These are phyloP conservation scores for Temnothorax ravouxi DNA, from an alignment of 2,888 invertebrate genomes.

Conservation along the genomic window DNA sequence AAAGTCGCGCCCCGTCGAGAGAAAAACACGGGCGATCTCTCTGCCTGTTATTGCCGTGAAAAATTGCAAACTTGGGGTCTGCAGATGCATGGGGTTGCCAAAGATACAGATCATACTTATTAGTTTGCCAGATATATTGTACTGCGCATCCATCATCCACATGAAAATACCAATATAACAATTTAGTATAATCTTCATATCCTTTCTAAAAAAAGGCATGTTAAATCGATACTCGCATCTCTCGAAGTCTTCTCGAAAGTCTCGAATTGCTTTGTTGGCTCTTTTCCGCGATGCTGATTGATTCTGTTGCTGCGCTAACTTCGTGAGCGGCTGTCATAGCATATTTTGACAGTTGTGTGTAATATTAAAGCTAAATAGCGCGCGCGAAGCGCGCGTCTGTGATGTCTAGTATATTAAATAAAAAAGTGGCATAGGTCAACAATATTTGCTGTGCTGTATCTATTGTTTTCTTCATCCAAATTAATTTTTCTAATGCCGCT, in stretches of 20 bases:
- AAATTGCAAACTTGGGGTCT: slow-evolving; percentile 41
- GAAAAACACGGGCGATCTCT: slow-evolving; percentile 33
- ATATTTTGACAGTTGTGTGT: no score
- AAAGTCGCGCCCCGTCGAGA: slow-evolving; percentile 41
- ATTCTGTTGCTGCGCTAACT: no score
- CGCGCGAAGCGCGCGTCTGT: no score
- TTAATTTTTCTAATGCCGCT: not conserved
- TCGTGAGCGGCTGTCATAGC: no score
- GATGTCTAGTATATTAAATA: not conserved
- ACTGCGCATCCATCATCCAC: not conserved
- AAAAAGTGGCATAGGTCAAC: not conserved
- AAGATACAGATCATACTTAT: not conserved
- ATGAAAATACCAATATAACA: not conserved
- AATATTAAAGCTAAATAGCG: no score
- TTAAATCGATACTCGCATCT: no score
- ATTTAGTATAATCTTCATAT: not conserved
- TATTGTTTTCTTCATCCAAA: not conserved
- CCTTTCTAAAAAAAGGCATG: no score
- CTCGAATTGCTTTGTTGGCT: no score
- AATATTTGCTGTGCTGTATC: not conserved
- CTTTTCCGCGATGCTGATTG: no score
- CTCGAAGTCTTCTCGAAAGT: no score
- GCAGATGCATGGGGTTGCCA: not conserved
- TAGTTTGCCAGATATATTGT: not conserved
- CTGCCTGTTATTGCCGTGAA: slow-evolving; percentile 50